These are phyloP conservation scores for Halictus ligatus DNA, from an alignment of 2,888 invertebrate genomes.

Conservation along the genomic window DNA sequence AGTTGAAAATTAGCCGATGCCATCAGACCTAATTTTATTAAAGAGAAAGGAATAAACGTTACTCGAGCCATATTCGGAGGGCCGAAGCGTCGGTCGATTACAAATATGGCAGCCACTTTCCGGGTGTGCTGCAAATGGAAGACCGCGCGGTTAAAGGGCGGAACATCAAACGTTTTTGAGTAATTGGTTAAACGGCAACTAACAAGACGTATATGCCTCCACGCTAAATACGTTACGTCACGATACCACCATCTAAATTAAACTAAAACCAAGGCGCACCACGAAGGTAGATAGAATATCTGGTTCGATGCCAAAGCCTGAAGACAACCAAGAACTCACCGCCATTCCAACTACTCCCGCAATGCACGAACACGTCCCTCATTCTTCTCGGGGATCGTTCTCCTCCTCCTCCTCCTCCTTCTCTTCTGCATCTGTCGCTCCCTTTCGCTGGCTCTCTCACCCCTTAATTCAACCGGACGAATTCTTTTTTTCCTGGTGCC, in stretches of 20 bases:
- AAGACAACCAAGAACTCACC: slow-evolving; percentile 75
- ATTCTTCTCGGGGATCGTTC: slow-evolving; percentile 65
- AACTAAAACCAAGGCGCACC: slow-evolving; percentile 76
- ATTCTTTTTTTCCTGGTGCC: slow-evolving; percentile 36
- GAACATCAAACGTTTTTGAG: slow-evolving; percentile 47
- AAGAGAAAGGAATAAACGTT: neutral
- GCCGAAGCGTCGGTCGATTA: neutral
- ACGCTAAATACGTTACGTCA: slow-evolving; percentile 78
- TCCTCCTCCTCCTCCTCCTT: slow-evolving; percentile 2
- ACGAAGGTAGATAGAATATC: slow-evolving; percentile 76
- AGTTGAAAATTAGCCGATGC: neutral
- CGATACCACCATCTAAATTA: slow-evolving; percentile 78
- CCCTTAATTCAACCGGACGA: slow-evolving; percentile 38
- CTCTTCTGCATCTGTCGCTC: slow-evolving; percentile 8
- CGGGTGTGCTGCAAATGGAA: neutral
- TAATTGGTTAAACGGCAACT: slow-evolving; percentile 69
- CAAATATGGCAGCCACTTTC: neutral
- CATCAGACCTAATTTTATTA: neutral
- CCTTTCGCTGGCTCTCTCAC: slow-evolving; percentile 37
- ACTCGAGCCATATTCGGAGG: neutral
- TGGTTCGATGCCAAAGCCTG: slow-evolving; percentile 77
- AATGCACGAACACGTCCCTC: slow-evolving; percentile 72
- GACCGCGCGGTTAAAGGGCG: neutral
- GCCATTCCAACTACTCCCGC: slow-evolving; percentile 78
- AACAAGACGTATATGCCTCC: slow-evolving; percentile 66